These are phyloP conservation scores for Hecatera dysodea DNA, from an alignment of 2,888 invertebrate species.

Conservation along the genomic window DNA sequence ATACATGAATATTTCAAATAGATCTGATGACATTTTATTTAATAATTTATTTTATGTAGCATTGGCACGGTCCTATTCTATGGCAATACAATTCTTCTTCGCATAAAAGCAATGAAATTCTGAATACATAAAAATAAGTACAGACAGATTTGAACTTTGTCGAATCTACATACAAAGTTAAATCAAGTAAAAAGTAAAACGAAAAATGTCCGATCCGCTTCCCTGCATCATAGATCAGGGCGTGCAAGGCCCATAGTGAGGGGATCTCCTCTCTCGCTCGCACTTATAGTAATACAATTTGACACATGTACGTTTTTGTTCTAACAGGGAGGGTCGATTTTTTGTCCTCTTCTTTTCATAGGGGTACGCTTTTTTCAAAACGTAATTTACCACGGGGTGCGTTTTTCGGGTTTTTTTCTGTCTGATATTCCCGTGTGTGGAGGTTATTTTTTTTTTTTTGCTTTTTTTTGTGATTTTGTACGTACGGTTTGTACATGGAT, in stretches of 20 bases:
- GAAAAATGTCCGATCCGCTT: conserved; percentile 40
- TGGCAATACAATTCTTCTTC: too few species aligned
- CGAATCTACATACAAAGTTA: conserved; percentile 28
- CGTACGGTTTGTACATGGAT: conserved; percentile 11
- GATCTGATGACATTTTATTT: too few species aligned
- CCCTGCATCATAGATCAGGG: conserved; percentile 53
- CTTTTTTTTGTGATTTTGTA: not conserved
- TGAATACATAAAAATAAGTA: not conserved
- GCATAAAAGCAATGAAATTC: not conserved
- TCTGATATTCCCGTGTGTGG: conserved; percentile 1
- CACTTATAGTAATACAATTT: conserved; percentile 66
- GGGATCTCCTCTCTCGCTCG: conserved; percentile 65
- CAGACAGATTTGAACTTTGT: not conserved
- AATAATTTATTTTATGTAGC: too few species aligned
- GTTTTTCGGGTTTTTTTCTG: conserved; percentile 20
- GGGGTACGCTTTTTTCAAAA: conserved; percentile 46
- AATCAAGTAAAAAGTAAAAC: not conserved
- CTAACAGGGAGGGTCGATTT: conserved; percentile 47
- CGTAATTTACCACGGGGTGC: conserved; percentile 19
- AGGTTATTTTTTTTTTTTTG: not conserved
- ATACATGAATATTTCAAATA: too few species aligned
- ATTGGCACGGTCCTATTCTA: too few species aligned
- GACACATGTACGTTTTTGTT: conserved; percentile 26
- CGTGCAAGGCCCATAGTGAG: conserved; percentile 63
- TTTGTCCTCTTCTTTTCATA: conserved; percentile 16